Percentiles rank a stretch among this genome's conserved stretches.
These are phyloP conservation scores for Parnassius mnemosyne DNA, from an alignment of 2,888 invertebrate genomes.

Conservation along the genomic window DNA sequence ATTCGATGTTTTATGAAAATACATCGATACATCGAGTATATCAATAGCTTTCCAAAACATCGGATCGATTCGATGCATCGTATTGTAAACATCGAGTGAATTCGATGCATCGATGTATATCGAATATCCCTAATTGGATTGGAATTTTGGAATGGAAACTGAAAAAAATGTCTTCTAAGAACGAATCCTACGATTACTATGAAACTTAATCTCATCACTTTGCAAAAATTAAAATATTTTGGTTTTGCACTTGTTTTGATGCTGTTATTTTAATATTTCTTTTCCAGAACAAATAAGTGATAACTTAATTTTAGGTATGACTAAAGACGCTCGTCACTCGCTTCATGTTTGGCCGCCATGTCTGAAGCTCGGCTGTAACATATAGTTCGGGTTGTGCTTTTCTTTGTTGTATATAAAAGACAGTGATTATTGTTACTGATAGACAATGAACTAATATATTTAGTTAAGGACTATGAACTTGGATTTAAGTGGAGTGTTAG, in stretches of 20 bases:
- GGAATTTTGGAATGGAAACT: constrained; percentile 35
- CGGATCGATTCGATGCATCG: too few species aligned
- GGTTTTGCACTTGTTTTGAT: constrained; percentile 58
- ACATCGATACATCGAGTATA: too few species aligned
- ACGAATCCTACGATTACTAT: constrained; percentile 49
- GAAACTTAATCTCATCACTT: constrained; percentile 62
- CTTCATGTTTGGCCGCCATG: constrained; percentile 75
- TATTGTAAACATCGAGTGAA: too few species aligned
- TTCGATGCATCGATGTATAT: too few species aligned
- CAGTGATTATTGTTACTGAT: constrained; percentile 64
- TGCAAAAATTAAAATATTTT: constrained; percentile 62
- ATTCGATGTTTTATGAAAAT: too few species aligned
- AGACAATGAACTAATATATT: constrained; percentile 61
- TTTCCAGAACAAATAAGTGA: constrained; percentile 58
- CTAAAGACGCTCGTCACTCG: constrained; percentile 69
- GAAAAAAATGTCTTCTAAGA: constrained; percentile 28
- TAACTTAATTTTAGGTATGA: constrained; percentile 58
- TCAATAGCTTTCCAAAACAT: too few species aligned
- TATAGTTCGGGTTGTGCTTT: constrained; percentile 79
- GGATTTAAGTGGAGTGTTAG: constrained; percentile 67
- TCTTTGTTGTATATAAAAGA: constrained; percentile 71
- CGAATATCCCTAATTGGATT: too few species aligned
- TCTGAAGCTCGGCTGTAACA: constrained; percentile 77
- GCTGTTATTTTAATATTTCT: constrained; percentile 67
- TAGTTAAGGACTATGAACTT: constrained; percentile 61